Base-by-base conservation (phyloP, 2,797 vertebrate genomes). In the Paratrypauchen microcephalus region DNA sequence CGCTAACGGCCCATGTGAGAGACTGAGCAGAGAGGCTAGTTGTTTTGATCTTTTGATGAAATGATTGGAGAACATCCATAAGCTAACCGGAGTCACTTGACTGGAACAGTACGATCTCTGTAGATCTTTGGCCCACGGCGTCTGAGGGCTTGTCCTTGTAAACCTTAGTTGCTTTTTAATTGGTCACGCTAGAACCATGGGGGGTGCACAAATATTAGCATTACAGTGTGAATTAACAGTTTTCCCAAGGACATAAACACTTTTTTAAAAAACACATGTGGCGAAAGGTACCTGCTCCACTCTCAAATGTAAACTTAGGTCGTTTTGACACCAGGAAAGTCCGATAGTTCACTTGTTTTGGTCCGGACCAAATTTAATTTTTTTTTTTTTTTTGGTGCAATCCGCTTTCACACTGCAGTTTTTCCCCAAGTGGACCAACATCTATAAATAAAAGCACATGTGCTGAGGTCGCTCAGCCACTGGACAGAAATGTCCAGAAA, bases 71-170 rank as follows among this genome's bases (percentile, higher is more conserved):
- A 73, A 82, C 59, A 78, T 86, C 83, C 64, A n/a, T 83, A 73
- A 78, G 80, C 74, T 90, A 85, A 92, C 86, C 80, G 76, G 75
- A 90, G 74, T 93, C 88, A 91, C 84, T 89, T 93, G 89, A 92
- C 87, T 88, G 65, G 70, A 89, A 92, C 91, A 92, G 75, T 85
- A 84, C 75, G 47, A 76, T 70, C 78, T 88, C 85, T 92, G 85
- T 92, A 76, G 83, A 72, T 78, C 82, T 58, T 54, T 13, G 2
- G 58, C 69, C 68, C 71, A 47, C 23, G 47, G 70, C 16, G 23
- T 48, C 23, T 18, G 13, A 47, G 41, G 39, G 41, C 41, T 56
- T 67, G 15, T 64, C 54, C 60, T 6, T 18, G 50, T 56, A 66
- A 65, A 69, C 69, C 69, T 67, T 18, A 50, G 55, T 32, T 52